Percentiles rank a stretch among this genome's conserved stretches.
These are phyloP conservation scores for Tachyglossus aculeatus DNA, from an alignment of 2,797 vertebrate genomes.

Conservation along the genomic window DNA sequence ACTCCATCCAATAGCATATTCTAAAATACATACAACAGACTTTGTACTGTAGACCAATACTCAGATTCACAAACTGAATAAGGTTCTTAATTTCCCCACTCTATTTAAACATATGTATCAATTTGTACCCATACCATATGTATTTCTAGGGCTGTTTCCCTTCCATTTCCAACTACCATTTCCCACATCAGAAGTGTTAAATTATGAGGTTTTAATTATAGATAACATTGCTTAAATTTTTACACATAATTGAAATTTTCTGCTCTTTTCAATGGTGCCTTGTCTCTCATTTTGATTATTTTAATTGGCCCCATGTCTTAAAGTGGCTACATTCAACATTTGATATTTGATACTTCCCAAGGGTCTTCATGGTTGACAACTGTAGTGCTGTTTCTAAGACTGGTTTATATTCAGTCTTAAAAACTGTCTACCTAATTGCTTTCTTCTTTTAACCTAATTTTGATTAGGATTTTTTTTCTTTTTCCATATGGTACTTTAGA, in stretches of 20 bases:
- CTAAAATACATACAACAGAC: too few relatives aligned
- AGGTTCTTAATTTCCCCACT: not conserved
- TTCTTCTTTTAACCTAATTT: slow-evolving; percentile 46
- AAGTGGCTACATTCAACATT: slow-evolving; percentile 39
- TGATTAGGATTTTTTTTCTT: slow-evolving; percentile 24
- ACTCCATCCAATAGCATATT: not conserved
- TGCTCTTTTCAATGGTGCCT: slow-evolving; percentile 28
- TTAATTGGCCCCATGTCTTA: slow-evolving; percentile 56
- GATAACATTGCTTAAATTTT: slow-evolving; percentile 37
- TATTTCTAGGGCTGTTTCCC: not conserved
- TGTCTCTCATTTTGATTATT: slow-evolving; percentile 18
- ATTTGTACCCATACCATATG: not conserved
- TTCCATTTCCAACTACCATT: not conserved
- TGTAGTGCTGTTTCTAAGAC: slow-evolving; percentile 22
- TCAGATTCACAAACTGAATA: not conserved
- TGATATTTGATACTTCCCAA: slow-evolving; percentile 31
- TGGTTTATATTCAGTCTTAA: slow-evolving; percentile 38
- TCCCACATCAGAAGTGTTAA: slow-evolving; percentile 5
- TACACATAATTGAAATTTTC: slow-evolving; percentile 31
- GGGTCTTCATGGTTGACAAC: slow-evolving; percentile 11
- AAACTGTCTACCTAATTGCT: slow-evolving; percentile 35
- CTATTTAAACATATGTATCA: not conserved
- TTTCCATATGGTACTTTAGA: slow-evolving; percentile 40
- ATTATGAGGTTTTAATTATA: slow-evolving; percentile 15
- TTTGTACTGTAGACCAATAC: not conserved